Percentiles rank a stretch among this genome's conserved stretches.
These are phyloP conservation scores for Xenotilapia leptura DNA, from an alignment of 2,113 vertebrate species.

Conservation along the genomic window DNA sequence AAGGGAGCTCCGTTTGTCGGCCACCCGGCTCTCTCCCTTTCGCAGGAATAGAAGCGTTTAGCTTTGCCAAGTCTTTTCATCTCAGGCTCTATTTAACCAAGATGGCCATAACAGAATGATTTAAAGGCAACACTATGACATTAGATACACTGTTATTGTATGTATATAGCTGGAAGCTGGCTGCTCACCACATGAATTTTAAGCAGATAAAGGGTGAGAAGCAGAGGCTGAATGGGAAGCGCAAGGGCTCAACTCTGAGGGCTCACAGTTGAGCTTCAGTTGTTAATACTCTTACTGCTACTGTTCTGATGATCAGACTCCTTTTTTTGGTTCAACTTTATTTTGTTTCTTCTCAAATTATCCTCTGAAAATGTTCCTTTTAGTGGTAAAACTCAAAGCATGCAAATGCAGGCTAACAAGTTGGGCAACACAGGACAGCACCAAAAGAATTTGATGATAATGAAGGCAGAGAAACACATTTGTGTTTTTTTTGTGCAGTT, in stretches of 20 bases:
- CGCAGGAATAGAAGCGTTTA: slow-evolving; percentile 50
- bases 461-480: neutral
- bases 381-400: neutral
- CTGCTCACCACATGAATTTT: slow-evolving; percentile 24
- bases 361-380: neutral
- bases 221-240: neutral
- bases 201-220: slow-evolving; percentile 12
- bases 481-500: neutral
- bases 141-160: slow-evolving; percentile 48
- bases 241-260: neutral
- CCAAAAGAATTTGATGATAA: neutral
- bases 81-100: slow-evolving; percentile 52
- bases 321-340: neutral
- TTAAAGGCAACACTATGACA: slow-evolving; percentile 42
- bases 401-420: neutral
- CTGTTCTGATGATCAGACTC: neutral
- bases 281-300: neutral
- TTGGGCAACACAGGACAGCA: neutral
- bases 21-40: neutral
- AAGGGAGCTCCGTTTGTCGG: slow-evolving; percentile 45
- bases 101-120: slow-evolving; percentile 48
- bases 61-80: slow-evolving; percentile 67
- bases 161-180: slow-evolving; percentile 4
- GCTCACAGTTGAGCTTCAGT: neutral
- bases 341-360: neutral